Conservation (phyloP, 2,113 vertebrate genomes). For the Pyrgilauda ruficollis region DNA sequence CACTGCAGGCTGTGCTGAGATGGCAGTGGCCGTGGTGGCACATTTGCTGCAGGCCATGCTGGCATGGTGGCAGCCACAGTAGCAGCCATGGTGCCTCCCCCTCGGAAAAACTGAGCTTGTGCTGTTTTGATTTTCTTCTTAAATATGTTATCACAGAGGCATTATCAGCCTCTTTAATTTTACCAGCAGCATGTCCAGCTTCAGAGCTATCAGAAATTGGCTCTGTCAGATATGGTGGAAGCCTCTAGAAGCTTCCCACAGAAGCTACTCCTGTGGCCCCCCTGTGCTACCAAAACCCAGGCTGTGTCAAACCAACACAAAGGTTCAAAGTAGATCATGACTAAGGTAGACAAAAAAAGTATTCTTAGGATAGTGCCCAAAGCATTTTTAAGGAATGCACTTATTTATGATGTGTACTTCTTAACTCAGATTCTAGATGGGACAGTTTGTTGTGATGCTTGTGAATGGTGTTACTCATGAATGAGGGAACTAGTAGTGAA, state of each 20-base stretch:
- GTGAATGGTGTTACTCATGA: neutral
- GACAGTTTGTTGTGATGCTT: neutral
- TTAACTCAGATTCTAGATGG: neutral
- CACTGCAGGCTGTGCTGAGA: neutral
- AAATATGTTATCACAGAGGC: neutral
- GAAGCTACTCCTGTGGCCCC: neutral
- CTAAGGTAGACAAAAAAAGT: neutral
- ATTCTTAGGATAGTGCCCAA: neutral
- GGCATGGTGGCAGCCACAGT: fast-evolving
- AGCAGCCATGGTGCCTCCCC: too few species aligned
- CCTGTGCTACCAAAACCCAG: neutral
- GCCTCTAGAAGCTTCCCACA: neutral
- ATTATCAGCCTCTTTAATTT: neutral
- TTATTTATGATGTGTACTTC: neutral
- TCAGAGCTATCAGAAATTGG: neutral
- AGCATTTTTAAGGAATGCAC: neutral
- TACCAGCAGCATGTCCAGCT: neutral
- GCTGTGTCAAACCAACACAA: neutral
- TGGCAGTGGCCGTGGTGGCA: fast-evolving
- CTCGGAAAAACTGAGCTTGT: neutral
- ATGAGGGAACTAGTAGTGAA: neutral
- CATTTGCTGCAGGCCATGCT: neutral
- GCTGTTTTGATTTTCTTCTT: neutral
- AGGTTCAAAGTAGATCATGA: neutral
- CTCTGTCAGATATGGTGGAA: neutral